Evolutionary conservation across 2,888 invertebrate species (phyloP), one percentile per base, ranked within the genome.

Genomic region (Octonoba sinensis): DNA sequence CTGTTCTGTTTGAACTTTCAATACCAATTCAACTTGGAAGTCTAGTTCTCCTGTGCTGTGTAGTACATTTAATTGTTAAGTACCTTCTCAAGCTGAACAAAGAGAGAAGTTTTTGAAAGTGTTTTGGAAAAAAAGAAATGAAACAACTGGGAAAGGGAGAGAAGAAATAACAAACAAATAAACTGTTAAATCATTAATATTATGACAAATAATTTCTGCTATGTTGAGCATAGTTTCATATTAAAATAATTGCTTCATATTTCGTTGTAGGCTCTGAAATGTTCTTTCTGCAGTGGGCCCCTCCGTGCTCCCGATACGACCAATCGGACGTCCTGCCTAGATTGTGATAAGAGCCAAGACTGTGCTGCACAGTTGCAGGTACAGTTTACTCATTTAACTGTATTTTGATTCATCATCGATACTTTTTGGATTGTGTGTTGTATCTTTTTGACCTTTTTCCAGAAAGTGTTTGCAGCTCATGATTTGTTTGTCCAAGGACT

Each of bases 281-380:
- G 88, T 83, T 71, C 75, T 8, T 71, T 82, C 36, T 88, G 88
- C 81, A 83, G 84, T 16, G 87, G 87, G 1, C 86, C 87, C 46
- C 66, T 84, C 3, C 66, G 84, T 44, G 74, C 76, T 47, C 82
- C 77, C 11, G 84, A 84, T 24, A 60, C 36, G 57, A 65, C 64
- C 20, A 84, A 77, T 56, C 65, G 65, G 18, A 54, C 81, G 22
- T 72, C 77, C 11, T 84, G 84, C 60, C 24, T 84, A 60, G 84
- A 84, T 47, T 84, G 84, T 67, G 76, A 82, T 36, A 82, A 76
- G 66, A 71, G 71, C 36, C 81, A 84, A 62, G 84, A 84, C 18
- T 82, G 81, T 60, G 70, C 84, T 18, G 62, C 82, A 46, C 82
- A 73, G 24, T 20, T 79, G 15, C 78, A 74, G 64, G 83, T 83